Percentiles rank a stretch among this genome's conserved stretches.
phyloP scores from a whole-genome alignment of 2,797 vertebrate genomes.

The Onychomys torridus region DNA sequence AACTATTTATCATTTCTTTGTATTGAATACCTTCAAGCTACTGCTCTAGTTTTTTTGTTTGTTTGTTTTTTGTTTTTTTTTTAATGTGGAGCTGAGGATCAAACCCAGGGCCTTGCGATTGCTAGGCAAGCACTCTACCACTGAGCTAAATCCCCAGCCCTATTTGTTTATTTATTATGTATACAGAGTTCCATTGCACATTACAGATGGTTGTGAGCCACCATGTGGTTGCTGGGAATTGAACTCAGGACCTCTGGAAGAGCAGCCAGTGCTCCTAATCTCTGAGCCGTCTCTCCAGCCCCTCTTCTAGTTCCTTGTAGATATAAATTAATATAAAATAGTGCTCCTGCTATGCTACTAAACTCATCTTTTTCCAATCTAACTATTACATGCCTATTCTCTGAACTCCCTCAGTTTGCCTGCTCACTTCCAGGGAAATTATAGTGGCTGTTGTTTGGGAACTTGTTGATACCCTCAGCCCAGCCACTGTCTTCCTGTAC shows the following conservation, averaged over 20 bases:
- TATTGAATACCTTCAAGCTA: background rate
- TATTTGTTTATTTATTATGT: no score
- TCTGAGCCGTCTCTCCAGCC: background rate
- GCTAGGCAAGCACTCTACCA: no score
- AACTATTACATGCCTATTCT: background rate
- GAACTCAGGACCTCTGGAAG: background rate
- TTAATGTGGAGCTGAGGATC: no score
- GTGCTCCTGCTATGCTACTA: background rate
- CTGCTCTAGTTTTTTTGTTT: background rate
- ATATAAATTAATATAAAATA: background rate
- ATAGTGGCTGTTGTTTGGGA: background rate
- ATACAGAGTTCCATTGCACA: no score
- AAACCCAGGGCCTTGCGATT: no score
- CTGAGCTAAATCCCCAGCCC: no score
- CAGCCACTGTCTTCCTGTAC: background rate
- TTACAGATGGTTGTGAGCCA: background rate
- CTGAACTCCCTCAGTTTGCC: background rate
- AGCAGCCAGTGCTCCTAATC: background rate
- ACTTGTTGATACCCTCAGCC: background rate
- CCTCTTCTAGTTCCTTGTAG: background rate
- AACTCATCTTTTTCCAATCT: background rate
- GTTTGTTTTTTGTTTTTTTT: background rate
- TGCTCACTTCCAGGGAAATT: background rate
- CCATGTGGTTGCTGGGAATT: background rate
- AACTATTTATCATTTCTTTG: background rate